Evolutionary conservation across 2,113 vertebrate genomes (phyloP).

Genomic region (Phaetusa simplex): DNA sequence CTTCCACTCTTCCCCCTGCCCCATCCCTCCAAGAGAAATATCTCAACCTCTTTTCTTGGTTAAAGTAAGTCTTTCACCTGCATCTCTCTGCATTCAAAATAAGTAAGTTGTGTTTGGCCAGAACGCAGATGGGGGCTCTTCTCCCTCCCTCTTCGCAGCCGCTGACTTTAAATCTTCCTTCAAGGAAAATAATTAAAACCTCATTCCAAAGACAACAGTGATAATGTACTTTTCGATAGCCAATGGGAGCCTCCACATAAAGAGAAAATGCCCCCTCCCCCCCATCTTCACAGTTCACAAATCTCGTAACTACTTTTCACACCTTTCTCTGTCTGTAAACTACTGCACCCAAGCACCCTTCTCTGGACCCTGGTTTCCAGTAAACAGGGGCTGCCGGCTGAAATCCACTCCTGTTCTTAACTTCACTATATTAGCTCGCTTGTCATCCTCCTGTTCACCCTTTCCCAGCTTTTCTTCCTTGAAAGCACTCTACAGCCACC

Average conservation of each 20-base stretch:
- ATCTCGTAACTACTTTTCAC: neutral
- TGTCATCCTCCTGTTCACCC: neutral
- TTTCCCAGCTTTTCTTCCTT: neutral
- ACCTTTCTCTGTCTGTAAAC: neutral
- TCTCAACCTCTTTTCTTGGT: neutral
- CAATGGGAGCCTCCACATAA: neutral
- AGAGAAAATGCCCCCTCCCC: neutral
- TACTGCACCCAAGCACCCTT: neutral
- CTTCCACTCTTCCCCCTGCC: neutral
- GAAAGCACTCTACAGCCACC: rapidly evolving
- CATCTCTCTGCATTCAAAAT: neutral
- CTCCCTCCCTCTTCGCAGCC: neutral
- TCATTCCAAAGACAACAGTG: neutral
- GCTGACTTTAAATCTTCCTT: neutral
- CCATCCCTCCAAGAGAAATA: neutral
- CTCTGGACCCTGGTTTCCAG: neutral
- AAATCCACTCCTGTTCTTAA: neutral
- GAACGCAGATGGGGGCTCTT: neutral
- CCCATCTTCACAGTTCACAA: neutral
- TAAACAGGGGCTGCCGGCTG: neutral
- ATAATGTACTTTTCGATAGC: neutral
- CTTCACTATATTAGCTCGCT: neutral
- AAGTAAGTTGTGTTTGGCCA: neutral
- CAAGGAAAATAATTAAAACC: neutral
- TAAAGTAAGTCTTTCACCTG: neutral